A percentile compares a stretch with the other conserved stretches of the same genome.
Conservation (phyloP, 2,888 invertebrate genomes). For the Chrysolina haemoptera region DNA sequence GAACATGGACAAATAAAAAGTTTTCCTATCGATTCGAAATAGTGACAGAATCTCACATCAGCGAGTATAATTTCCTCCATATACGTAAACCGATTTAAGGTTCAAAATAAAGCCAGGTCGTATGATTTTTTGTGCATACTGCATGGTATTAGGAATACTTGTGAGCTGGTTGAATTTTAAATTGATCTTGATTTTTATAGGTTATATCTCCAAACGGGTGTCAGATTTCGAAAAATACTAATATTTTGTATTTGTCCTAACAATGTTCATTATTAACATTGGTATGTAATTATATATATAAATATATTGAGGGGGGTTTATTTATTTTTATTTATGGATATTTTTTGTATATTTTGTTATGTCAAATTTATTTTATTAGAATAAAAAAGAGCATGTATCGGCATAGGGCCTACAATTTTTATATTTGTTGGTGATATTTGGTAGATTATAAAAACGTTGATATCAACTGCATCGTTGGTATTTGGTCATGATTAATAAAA, state of each 20-base stretch:
- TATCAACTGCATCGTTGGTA: background rate
- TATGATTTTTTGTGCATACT: background rate
- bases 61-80: background rate
- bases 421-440: background rate
- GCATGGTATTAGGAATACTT: background rate
- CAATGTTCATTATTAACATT: background rate
- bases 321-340: constrained; percentile 25
- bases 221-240: background rate
- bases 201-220: background rate
- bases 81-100: constrained; percentile 6
- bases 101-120: background rate
- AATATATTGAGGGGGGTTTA: constrained; percentile 9
- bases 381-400: background rate
- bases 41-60: constrained; percentile 21
- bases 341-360: constrained; percentile 24
- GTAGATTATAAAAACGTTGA: background rate
- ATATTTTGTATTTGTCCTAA: constrained; percentile 17
- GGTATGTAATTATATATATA: constrained; percentile 17
- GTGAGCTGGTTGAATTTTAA: background rate
- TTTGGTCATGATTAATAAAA: background rate
- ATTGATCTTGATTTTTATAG: background rate
- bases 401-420: constrained; percentile 1
- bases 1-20: constrained; percentile 73
- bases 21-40: constrained; percentile 66
- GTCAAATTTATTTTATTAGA: constrained; percentile 10